Evolutionary conservation across 2,888 invertebrate genomes (phyloP), one percentile per base, ranked within the genome.

Genomic region (Ichneumoninae sp.): DNA sequence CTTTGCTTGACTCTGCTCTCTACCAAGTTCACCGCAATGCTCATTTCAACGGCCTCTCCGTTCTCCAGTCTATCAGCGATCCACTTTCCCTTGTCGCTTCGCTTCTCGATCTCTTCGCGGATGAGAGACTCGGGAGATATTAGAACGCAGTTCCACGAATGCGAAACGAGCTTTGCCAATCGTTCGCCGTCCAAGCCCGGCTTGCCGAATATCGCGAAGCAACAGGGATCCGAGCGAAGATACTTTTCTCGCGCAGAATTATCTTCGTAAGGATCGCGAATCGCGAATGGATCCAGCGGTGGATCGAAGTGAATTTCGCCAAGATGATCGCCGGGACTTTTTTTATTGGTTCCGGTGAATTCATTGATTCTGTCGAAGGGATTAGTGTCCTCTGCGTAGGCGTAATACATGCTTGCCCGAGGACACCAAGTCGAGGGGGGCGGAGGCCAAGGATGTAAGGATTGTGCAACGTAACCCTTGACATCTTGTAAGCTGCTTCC

Each of bases 151-250:
- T 95, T 94, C 89, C 95, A 94, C 88, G 95, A 94, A 75, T 95
- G 94, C 0, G 96, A 94, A 63, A 96, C 89, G 68, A 94, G 91
- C 92, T 95, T 95, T 8, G 95, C 96, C 8, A 96, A 91, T 79
- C 94, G 92, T 81, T 94, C 94, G 68, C 94, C 94, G 40, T 95
- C 95, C 33, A 95, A 90, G 3, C 95, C 95, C 1, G 95, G 95
- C 94, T 96, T 96, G 0, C 96, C 95, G 36, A 96, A 89, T 85
- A 96, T 95, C 57, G 95, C 89, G 89, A 95, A 96, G 71, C 94
- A 95, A 8, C 95, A 94, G 8, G 96, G 96, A 81, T 94, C 94
- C 1, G 93, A 92, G 60, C 90, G 90, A 7, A 96, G 91, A 87
- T 94, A 95, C 40, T 93, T 90, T 86, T 94, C 92, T 90, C 95